Conservation (phyloP, 2,797 vertebrate species). For the Scleropages formosus region DNA sequence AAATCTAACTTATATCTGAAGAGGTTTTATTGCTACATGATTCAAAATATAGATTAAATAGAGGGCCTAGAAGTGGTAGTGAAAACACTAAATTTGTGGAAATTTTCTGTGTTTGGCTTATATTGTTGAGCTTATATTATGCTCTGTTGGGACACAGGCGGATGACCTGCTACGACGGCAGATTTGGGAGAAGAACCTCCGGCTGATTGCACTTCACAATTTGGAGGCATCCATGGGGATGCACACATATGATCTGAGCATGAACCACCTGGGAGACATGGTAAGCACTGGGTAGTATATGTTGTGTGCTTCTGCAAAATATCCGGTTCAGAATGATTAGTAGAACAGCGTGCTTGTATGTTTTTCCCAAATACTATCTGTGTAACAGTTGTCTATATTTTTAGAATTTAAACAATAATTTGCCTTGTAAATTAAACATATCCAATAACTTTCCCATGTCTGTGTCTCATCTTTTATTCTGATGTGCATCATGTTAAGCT, state of each 20-base stretch:
- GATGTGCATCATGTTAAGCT: background rate
- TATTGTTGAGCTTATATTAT: background rate
- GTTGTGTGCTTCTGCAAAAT: background rate
- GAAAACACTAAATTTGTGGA: background rate
- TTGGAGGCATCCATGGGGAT: slow-evolving; percentile 85
- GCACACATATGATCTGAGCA: slow-evolving; percentile 67
- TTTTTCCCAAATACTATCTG: background rate
- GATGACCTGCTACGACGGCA: slow-evolving; percentile 63
- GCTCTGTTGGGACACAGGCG: slow-evolving; percentile 25
- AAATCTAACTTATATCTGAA: background rate
- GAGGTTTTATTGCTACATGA: too few relatives aligned
- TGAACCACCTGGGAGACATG: slow-evolving; percentile 74
- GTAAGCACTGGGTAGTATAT: slow-evolving; percentile 45
- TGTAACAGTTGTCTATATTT: background rate
- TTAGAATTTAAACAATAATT: background rate
- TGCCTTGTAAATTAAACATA: background rate
- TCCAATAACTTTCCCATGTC: background rate
- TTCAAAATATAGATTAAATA: too few relatives aligned
- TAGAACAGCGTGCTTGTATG: background rate
- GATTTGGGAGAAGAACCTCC: slow-evolving; percentile 85
- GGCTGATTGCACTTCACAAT: slow-evolving; percentile 79
- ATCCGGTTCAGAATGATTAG: background rate
- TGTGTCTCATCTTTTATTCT: background rate
- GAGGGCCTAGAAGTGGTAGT: too few relatives aligned
- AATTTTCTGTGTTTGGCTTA: background rate